These are phyloP conservation scores for Drosophila punjabiensis DNA, from an alignment of 1,140 invertebrate species.

Conservation along the genomic window DNA sequence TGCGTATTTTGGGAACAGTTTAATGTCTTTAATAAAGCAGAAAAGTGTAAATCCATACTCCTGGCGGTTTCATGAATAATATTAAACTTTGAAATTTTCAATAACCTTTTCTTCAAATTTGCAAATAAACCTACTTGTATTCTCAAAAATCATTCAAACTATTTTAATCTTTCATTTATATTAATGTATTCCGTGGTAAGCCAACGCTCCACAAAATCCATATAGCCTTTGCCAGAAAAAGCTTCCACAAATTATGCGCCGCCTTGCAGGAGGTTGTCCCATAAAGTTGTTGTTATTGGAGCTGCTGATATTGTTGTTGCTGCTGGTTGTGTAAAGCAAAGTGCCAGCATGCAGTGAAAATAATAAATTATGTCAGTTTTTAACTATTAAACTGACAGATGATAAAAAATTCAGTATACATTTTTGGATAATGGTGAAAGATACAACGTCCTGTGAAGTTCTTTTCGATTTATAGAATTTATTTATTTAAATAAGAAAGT, in stretches of 20 bases:
- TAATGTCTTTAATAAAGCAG: too few relatives aligned
- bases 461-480: background rate
- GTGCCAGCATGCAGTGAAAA: slow-evolving; percentile 20
- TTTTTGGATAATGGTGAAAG: too few relatives aligned
- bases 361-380: background rate
- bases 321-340: slow-evolving; percentile 35
- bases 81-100: background rate
- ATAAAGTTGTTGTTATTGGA: slow-evolving; percentile 27
- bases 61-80: background rate
- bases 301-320: slow-evolving; percentile 30
- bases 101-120: background rate
- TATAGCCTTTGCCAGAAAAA: slow-evolving; percentile 2
- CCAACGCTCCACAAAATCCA: background rate
- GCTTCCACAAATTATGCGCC: slow-evolving; percentile 44
- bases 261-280: slow-evolving; percentile 48
- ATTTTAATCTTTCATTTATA: slow-evolving; percentile 21
- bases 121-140: background rate
- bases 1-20: too few relatives aligned
- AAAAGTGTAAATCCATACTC: too few relatives aligned
- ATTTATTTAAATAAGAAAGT: too few relatives aligned
- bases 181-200: slow-evolving; percentile 14
- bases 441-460: background rate
- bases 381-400: too few relatives aligned
- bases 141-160: slow-evolving; percentile 3
- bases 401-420: too few relatives aligned